Base-by-base conservation (phyloP, 23 tunicate species). In the Ascidia mentula region DNA sequence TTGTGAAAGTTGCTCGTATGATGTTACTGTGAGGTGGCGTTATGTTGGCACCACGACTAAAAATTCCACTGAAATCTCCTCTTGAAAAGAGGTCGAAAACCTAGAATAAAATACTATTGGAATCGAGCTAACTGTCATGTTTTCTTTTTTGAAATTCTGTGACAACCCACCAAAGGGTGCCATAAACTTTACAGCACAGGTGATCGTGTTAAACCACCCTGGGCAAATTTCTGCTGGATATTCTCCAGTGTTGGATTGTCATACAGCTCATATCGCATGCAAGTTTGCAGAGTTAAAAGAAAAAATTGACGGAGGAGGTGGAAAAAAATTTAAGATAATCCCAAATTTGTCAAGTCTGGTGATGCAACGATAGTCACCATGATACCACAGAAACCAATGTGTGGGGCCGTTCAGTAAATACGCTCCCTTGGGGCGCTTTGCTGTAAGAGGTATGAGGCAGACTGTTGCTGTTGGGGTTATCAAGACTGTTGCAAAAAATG, bases 231-330 rank as follows among this genome's bases (percentile, higher is more conserved):
- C 46, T 5, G 79, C 72, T 46, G 96, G 96, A 0, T 95, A 95
- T 60, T 38, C 96, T 0, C 99, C 99, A 0, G 96, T 95, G 36
- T 69, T 95, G 84, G 99, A 95, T 80, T 95, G 99, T 59, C 99
- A 95, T 80, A 95, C 99, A 34, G 99, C 99, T 39, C 99, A 95
- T 79, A 90, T 95, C 71, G 96, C 99, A 38, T 95, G 99, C 99
- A 89, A 85, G 79, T 95, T 95, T 69, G 0, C 75, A 0, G 96
- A 95, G 33, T 45, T 95, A 32, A 82, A 74, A 38, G 89, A 90
- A 69, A 95, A 95, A 80, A 88, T 95, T 40, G 99, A 95, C 69
- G 79, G 99, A 38, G 86, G 93, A 0, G 39, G 86, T 76, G 98
- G 93, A 38, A 78, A 84, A 73, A 60, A 6, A 6, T 95, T 46